Conservation (phyloP, 2,113 vertebrate genomes). For the Corythaeola cristata region DNA sequence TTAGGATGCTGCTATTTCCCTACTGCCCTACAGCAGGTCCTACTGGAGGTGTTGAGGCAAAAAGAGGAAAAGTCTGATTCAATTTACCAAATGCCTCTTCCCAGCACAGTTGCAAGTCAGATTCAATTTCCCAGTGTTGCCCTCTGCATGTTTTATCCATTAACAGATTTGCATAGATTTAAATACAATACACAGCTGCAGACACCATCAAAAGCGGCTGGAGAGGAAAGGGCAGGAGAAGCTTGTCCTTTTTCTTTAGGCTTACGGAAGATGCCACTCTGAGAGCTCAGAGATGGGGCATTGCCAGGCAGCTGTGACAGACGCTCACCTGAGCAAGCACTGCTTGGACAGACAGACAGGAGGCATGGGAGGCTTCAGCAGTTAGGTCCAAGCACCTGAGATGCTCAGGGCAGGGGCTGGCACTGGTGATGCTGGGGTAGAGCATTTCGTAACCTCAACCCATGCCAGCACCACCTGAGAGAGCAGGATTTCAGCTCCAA, state of each 20-base stretch:
- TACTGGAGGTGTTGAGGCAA: background rate
- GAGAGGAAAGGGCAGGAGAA: background rate
- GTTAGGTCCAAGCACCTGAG: background rate
- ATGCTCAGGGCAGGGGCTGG: background rate
- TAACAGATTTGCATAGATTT: background rate
- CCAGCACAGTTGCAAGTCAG: background rate
- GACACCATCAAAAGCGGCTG: background rate
- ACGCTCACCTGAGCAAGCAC: background rate
- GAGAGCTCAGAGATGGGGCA: background rate
- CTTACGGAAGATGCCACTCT: background rate
- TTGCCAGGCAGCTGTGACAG: background rate
- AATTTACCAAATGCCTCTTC: background rate
- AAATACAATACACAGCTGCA: background rate
- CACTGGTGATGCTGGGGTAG: background rate
- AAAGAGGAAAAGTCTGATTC: background rate
- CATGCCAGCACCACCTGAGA: background rate
- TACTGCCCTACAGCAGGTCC: background rate
- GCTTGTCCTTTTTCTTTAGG: background rate
- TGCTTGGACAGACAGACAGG: background rate
- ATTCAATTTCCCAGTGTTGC: background rate
- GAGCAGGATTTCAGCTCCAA: background rate
- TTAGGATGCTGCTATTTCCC: background rate
- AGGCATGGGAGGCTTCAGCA: background rate
- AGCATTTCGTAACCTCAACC: background rate
- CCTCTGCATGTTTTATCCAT: background rate